These are phyloP conservation scores for Listrodromus nycthemerus DNA, from an alignment of 2,888 invertebrate species.

Conservation along the genomic window DNA sequence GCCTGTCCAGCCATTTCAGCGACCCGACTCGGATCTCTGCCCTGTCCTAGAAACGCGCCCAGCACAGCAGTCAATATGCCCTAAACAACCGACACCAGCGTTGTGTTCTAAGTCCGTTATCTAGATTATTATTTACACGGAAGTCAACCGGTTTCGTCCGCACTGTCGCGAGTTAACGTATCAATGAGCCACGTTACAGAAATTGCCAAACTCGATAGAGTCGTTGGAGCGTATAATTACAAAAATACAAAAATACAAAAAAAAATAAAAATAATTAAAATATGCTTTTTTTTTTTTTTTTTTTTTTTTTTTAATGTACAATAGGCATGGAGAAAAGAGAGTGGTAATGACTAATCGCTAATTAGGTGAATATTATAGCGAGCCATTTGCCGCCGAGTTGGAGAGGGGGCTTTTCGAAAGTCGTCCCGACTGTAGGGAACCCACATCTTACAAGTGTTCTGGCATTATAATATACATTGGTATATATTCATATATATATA, in stretches of 20 bases:
- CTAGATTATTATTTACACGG: conserved; percentile 75
- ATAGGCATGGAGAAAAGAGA: conserved; percentile 41
- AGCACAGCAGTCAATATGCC: conserved; percentile 96
- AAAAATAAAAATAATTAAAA: background rate
- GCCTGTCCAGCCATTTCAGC: conserved; percentile 97
- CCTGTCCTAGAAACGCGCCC: conserved; percentile 93
- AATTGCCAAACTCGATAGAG: background rate
- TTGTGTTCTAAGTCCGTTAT: conserved; percentile 65
- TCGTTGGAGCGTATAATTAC: conserved; percentile 18
- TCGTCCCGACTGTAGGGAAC: conserved; percentile 29
- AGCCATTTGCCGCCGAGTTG: background rate
- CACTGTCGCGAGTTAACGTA: conserved; percentile 20
- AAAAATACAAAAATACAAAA: background rate
- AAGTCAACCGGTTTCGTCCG: conserved; percentile 35
- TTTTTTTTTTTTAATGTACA: conserved; percentile 15
- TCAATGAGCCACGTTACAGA: background rate
- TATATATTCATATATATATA: background rate
- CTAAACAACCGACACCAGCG: conserved; percentile 88
- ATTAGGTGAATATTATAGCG: conserved; percentile 40
- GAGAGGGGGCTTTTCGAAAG: conserved; percentile 31
- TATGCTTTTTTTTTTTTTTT: too few species aligned
- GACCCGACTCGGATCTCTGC: conserved; percentile 96
- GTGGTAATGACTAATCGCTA: conserved; percentile 51
- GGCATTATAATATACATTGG: conserved; percentile 29
- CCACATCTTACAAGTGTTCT: conserved; percentile 33